Percentiles rank a stretch among this genome's conserved stretches.
phyloP scores from a whole-genome alignment of 2,113 vertebrate species.

The Microcebus murinus region DNA sequence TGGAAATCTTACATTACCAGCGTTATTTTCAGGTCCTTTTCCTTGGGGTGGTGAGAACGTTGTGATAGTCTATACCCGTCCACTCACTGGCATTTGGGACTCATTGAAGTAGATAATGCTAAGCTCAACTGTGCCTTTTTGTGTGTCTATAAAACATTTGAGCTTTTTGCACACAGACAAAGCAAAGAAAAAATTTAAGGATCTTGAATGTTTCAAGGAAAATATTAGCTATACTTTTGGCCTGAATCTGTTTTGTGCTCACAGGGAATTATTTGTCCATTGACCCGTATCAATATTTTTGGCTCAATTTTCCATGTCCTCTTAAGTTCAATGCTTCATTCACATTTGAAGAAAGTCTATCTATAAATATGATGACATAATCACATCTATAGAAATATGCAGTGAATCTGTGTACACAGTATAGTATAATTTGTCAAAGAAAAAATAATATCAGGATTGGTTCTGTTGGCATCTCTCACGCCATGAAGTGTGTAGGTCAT shows the following conservation, averaged over 20 bases:
- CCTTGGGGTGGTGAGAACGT: not conserved
- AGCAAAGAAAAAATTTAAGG: not conserved
- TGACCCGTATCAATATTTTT: not conserved
- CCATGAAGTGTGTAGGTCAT: not conserved
- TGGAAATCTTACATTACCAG: not conserved
- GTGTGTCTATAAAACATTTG: not conserved
- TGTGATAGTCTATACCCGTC: not conserved
- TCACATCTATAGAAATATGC: not conserved
- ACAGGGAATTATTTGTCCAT: not conserved
- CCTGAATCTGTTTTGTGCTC: not conserved
- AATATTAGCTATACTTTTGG: not conserved
- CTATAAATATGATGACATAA: not conserved
- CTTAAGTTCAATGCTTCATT: not conserved
- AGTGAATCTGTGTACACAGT: not conserved
- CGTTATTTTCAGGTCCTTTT: not conserved
- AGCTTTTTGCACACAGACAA: not conserved
- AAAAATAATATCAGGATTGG: not conserved
- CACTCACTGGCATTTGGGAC: not conserved
- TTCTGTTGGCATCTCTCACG: not conserved
- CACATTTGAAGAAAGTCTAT: not conserved
- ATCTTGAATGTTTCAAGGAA: not conserved
- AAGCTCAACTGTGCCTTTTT: not conserved
- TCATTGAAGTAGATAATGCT: not conserved
- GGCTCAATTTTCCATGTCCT: not conserved
- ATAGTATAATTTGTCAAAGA: not conserved